phyloP scores from a whole-genome alignment of 2,797 vertebrate species.

The Remorina albescens region DNA sequence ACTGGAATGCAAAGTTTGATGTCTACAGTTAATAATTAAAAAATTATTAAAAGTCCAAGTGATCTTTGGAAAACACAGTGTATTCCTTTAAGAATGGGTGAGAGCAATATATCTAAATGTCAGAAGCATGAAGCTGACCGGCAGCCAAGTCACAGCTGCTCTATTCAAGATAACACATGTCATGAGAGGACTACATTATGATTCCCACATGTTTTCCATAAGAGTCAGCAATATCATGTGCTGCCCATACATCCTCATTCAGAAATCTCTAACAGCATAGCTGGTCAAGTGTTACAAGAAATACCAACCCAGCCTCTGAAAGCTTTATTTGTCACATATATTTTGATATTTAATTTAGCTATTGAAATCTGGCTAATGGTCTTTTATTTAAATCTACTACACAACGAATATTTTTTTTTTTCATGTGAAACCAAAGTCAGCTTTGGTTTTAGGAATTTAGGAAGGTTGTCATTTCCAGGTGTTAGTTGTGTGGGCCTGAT shows the following conservation, averaged over 20 bases:
- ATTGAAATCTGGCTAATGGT: background rate
- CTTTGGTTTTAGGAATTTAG: slow-evolving; percentile 3
- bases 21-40: background rate
- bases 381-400: slow-evolving; percentile 3
- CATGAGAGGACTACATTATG: slow-evolving; percentile 52
- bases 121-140: slow-evolving; percentile 39
- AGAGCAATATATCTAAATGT: slow-evolving; percentile 53
- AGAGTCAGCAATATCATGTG: slow-evolving; percentile 33
- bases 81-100: slow-evolving; percentile 38
- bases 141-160: slow-evolving; percentile 65
- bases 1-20: background rate
- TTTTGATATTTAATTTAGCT: background rate
- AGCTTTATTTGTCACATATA: background rate
- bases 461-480: slow-evolving; percentile 3
- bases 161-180: slow-evolving; percentile 70
- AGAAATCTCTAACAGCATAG: slow-evolving; percentile 38
- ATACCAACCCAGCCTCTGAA: slow-evolving; percentile 1
- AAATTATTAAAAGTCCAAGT: slow-evolving; percentile 10
- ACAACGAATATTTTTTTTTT: no score
- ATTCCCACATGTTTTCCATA: slow-evolving; percentile 67
- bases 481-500: background rate
- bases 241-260: slow-evolving; percentile 49
- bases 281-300: background rate
- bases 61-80: background rate
- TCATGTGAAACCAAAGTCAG: no score